Base-by-base conservation (phyloP, 2,888 invertebrate species). In the Lycocerus yunnanus region DNA sequence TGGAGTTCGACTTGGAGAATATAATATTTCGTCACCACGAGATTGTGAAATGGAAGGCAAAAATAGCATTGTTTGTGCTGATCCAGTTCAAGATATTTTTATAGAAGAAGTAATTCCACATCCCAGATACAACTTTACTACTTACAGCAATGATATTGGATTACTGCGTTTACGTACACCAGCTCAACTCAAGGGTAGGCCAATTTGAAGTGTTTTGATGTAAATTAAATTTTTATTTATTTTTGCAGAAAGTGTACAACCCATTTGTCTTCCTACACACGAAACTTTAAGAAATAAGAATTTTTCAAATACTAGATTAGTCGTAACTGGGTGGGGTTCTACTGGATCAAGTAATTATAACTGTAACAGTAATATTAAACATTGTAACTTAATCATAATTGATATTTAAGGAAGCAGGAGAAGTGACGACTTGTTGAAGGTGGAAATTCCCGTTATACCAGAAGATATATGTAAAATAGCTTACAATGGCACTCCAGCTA, bases 281-380 rank as follows among this genome's bases (percentile, higher is more conserved):
- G 85, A 84, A n/a, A 60, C 77, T 14, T 70, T 78, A 14, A 76
- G 84, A 60, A 82, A 81, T 15, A 85, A 84, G 66, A 84, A 86
- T 66, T 88, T 90, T 66, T 87, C 87, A 9, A 88, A 88, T 4
- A 85, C 85, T 78, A 87, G 88, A 80, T 90, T 90, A 78, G 88
- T 90, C 68, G 93, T 93, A 0, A 92, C 93, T 5, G 95, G 94
- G 0, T 95, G 94, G 94, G 94, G 94, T 21, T 89, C 90, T 80
- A 92, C 91, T 59, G 91, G 92, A 84, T 85, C 85, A 70, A 89
- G 91, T 89, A 86, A 88, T 87, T 15, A n/a, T n/a, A n/a, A n/a
- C n/a, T n/a, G n/a, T n/a, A n/a, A n/a, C n/a, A n/a, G n/a, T n/a
- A n/a, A n/a, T n/a, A n/a, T n/a, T n/a, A n/a, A n/a, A n/a, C n/a